phyloP scores from a whole-genome alignment of 2,113 vertebrate species.

The Dasyornis broadbenti region DNA sequence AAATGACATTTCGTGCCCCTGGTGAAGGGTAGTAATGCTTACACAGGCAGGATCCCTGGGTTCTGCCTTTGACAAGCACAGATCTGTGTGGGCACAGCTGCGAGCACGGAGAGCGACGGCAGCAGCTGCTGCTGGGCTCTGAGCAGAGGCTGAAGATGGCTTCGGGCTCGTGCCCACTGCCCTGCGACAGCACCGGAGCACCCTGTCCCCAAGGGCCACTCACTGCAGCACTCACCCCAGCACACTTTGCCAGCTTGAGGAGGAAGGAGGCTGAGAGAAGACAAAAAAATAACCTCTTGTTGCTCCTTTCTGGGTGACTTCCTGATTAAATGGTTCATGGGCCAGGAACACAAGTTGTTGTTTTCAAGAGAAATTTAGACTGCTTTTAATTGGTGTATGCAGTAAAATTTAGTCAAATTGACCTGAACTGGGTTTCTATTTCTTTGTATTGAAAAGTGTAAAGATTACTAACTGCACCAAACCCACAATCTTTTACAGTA shows the following conservation, averaged over 20 bases:
- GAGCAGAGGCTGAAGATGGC: not conserved
- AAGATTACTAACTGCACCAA: not conserved
- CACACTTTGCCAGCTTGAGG: not conserved
- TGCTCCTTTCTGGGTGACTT: not conserved
- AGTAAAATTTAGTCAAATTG: not conserved
- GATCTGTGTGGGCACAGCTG: conserved; percentile 7
- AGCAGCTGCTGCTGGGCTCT: conserved; percentile 16
- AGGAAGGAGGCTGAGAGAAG: not conserved
- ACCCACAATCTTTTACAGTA: not conserved
- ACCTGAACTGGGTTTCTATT: not conserved
- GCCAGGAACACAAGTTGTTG: not conserved
- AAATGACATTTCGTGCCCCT: not conserved
- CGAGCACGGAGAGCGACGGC: conserved; percentile 25
- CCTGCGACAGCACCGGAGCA: not conserved
- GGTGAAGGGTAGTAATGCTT: not conserved
- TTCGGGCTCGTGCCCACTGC: not conserved
- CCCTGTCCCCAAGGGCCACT: not conserved
- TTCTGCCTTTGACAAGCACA: not conserved
- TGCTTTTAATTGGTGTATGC: not conserved
- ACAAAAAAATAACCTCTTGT: not conserved
- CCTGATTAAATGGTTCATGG: not conserved
- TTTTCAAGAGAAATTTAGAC: not conserved
- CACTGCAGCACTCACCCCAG: not conserved
- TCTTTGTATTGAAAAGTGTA: not conserved
- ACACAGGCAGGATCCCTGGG: not conserved